Conservation (phyloP, 1,140 invertebrate species). For the Zelostemma sp. region DNA sequence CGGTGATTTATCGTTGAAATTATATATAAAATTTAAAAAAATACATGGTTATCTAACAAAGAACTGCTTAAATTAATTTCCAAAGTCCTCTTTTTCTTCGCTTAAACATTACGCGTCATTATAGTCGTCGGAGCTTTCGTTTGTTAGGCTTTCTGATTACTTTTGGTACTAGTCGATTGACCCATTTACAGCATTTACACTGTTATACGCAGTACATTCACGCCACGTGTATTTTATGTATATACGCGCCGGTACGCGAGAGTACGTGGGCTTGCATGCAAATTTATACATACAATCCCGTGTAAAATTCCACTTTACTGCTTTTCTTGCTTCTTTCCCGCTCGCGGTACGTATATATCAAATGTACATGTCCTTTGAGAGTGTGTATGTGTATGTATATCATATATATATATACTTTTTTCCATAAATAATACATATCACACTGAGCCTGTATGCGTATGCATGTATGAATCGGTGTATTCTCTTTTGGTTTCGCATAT, state of each 20-base stretch:
- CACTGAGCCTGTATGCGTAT: slow-evolving; percentile 59
- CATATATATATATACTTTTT: slow-evolving; percentile 46
- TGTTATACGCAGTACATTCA: slow-evolving; percentile 21
- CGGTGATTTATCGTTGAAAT: slow-evolving; percentile 8
- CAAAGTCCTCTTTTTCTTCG: slow-evolving; percentile 4
- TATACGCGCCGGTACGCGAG: slow-evolving; percentile 16
- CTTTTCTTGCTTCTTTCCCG: slow-evolving; percentile 17
- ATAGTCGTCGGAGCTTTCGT: slow-evolving; percentile 12
- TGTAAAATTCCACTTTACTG: slow-evolving; percentile 14
- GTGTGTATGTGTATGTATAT: slow-evolving; percentile 46
- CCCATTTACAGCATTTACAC: slow-evolving; percentile 36
- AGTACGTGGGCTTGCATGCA: slow-evolving; percentile 16
- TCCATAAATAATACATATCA: slow-evolving; percentile 62
- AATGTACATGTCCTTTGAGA: slow-evolving; percentile 39
- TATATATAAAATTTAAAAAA: slow-evolving; percentile 20
- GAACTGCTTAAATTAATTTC: slow-evolving; percentile 11
- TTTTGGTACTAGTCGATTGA: slow-evolving; percentile 16
- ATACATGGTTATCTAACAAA: slow-evolving; percentile 19
- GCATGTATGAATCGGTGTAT: slow-evolving; percentile 48
- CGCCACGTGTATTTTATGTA: slow-evolving; percentile 16
- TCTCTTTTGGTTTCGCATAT: slow-evolving; percentile 42
- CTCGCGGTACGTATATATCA: slow-evolving; percentile 40
- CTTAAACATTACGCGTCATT: slow-evolving; percentile 7
- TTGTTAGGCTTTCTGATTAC: slow-evolving; percentile 15
- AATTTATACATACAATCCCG: slow-evolving; percentile 35